These are phyloP conservation scores for Felis chaus DNA, from an alignment of 2,113 vertebrate species.

Conservation along the genomic window DNA sequence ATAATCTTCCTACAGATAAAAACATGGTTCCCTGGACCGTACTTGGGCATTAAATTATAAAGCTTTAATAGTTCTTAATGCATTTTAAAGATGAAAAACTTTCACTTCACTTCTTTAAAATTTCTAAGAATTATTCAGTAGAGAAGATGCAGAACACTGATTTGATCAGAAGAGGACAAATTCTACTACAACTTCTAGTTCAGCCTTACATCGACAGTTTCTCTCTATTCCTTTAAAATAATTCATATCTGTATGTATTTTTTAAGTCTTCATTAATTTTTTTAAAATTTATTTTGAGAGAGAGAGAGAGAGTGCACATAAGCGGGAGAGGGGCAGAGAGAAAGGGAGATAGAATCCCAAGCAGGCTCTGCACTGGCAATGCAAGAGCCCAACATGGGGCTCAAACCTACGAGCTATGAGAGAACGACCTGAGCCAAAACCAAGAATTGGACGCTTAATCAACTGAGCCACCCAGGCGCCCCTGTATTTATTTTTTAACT, in stretches of 20 bases:
- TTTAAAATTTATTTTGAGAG: neutral
- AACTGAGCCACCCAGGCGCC: too few species aligned
- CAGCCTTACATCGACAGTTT: neutral
- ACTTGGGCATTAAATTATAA: neutral
- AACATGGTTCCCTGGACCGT: neutral
- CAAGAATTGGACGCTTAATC: too few species aligned
- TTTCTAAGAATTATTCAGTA: conserved; percentile 32
- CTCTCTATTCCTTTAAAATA: neutral
- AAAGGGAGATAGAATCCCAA: too few species aligned
- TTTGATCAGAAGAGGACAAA: conserved; percentile 4
- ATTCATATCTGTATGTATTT: conserved; percentile 9
- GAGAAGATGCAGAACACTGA: conserved; percentile 23
- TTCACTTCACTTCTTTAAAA: neutral
- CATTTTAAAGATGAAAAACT: conserved; percentile 28
- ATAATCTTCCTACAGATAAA: neutral
- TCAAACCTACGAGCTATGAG: too few species aligned
- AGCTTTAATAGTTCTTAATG: conserved; percentile 1
- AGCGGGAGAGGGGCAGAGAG: too few species aligned
- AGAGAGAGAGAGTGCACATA: too few species aligned
- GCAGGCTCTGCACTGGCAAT: too few species aligned
- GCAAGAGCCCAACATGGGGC: too few species aligned
- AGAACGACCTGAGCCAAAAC: too few species aligned
- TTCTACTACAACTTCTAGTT: conserved; percentile 7
- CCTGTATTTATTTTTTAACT: neutral
- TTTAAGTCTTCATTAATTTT: neutral